Evolutionary conservation across 2,113 vertebrate species (phyloP).

Genomic region (Hippocampus mohnikei): DNA sequence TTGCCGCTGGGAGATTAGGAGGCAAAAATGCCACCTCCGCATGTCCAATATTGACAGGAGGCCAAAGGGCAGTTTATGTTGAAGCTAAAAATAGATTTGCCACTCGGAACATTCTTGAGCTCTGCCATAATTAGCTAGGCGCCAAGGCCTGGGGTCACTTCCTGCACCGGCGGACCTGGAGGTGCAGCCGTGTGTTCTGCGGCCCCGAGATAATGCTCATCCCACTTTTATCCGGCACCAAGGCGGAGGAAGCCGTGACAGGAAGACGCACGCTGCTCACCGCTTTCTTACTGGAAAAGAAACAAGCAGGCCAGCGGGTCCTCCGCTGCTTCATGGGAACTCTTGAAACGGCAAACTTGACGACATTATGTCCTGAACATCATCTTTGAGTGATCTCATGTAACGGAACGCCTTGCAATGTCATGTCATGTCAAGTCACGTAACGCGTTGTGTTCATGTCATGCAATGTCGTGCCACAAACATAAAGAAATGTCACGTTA

Average conservation of each 20-base stretch:
- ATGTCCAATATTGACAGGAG: conserved; percentile 48
- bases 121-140: conserved; percentile 51
- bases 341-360: too few species aligned
- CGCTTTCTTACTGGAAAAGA: too few species aligned
- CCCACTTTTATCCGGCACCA: conserved; percentile 55
- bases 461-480: too few species aligned
- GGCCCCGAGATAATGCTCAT: conserved; percentile 62
- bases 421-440: not conserved
- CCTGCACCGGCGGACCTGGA: conserved; percentile 52
- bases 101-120: conserved; percentile 46
- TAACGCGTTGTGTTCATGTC: not conserved
- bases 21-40: conserved; percentile 31
- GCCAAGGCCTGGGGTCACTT: conserved; percentile 59
- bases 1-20: conserved; percentile 36
- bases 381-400: too few species aligned
- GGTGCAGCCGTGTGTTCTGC: conserved; percentile 28
- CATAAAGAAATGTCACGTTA: too few species aligned
- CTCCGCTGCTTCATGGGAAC: too few species aligned
- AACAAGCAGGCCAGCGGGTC: too few species aligned
- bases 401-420: not conserved
- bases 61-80: conserved; percentile 52
- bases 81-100: conserved; percentile 45
- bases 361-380: too few species aligned
- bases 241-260: conserved; percentile 2
- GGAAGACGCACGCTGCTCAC: too few species aligned